phyloP scores from a whole-genome alignment of 2,888 invertebrate genomes.

The Lithodes maja region DNA sequence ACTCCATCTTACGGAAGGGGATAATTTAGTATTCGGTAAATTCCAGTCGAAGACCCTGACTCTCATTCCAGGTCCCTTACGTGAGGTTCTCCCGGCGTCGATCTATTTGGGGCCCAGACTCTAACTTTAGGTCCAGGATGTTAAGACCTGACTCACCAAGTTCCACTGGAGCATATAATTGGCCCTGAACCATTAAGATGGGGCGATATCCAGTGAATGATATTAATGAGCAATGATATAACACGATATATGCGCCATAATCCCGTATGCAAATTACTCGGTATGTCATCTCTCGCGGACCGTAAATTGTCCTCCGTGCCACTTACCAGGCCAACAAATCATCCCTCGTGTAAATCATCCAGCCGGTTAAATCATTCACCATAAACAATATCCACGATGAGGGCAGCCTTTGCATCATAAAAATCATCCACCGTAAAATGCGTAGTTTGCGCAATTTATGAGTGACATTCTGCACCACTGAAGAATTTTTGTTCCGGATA shows the following conservation, averaged over 20 bases:
- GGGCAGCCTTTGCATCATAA: slow-evolving; percentile 20
- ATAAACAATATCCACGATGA: slow-evolving; percentile 43
- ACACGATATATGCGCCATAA: slow-evolving; percentile 21
- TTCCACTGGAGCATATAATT: slow-evolving; percentile 46
- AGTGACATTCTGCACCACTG: slow-evolving; percentile 9
- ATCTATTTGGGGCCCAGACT: too few relatives aligned
- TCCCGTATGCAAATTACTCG: slow-evolving; percentile 12
- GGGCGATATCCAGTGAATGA: slow-evolving; percentile 38
- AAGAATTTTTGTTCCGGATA: background rate
- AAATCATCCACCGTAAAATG: slow-evolving; percentile 32
- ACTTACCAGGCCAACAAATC: slow-evolving; percentile 43
- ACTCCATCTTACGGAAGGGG: too few relatives aligned
- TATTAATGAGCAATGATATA: slow-evolving; percentile 56
- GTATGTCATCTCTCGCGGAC: too few relatives aligned
- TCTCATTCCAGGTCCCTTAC: too few relatives aligned
- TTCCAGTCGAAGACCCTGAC: too few relatives aligned
- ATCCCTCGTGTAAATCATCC: slow-evolving; percentile 35
- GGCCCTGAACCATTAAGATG: slow-evolving; percentile 42
- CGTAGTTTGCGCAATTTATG: background rate
- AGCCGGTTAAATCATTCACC: slow-evolving; percentile 29
- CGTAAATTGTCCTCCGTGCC: slow-evolving; percentile 19
- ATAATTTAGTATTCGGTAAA: too few relatives aligned
- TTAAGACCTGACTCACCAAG: background rate
- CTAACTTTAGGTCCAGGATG: background rate
- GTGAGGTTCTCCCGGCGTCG: too few relatives aligned